Evolutionary conservation across 2,797 vertebrate species (phyloP), one percentile per base, ranked within the genome.

Genomic region (Aselliscus stoliczkanus): DNA sequence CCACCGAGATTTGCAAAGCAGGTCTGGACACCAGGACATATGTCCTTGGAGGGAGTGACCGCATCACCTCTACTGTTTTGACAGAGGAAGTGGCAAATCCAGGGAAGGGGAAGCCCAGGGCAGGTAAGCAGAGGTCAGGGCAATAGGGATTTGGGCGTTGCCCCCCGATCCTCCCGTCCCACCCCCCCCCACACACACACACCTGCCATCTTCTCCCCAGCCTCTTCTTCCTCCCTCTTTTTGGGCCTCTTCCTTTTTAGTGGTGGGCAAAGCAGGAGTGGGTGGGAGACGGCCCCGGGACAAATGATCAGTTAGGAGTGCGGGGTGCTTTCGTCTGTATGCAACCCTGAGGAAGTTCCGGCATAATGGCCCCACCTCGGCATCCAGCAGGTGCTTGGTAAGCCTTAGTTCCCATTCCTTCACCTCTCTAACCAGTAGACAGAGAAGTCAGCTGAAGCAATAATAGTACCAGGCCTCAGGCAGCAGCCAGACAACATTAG

Each of bases 121-220:
- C 52, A 56, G 65, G 34, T 29, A 31, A 58, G 67, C 7, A 20
- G 50, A 7, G 15, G 5, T 0, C 5, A 5, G 23, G 21, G 13
- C 25, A 7, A 25, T 2, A n/a, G 39, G 21, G 75, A 6, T 25
- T 47, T 47, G 13, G 21, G 37, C 12, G 72, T 25, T 56, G 39
- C 6, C 21, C 21, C n/a, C 12, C 0, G 27, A 12, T 31, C 14
- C 6, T 17, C 21, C 21, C 7, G 3, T 5, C 34, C 3, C 31
- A n/a, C 73, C 18, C 20, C 11, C 4, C 60, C 60, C 29, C n/a
- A n/a, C n/a, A n/a, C n/a, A n/a, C n/a, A n/a, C n/a, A 2, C 14
- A 64, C 21, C 13, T 12, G 3, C 25, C 1, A 5, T 82, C 7
- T 29, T 34, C 34, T 52, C 62, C 11, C 54, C 2, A 6, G n/a